Evolutionary conservation across 2,888 invertebrate species (phyloP), one percentile per base, ranked within the genome.

Genomic region (Tortricodes alternella): DNA sequence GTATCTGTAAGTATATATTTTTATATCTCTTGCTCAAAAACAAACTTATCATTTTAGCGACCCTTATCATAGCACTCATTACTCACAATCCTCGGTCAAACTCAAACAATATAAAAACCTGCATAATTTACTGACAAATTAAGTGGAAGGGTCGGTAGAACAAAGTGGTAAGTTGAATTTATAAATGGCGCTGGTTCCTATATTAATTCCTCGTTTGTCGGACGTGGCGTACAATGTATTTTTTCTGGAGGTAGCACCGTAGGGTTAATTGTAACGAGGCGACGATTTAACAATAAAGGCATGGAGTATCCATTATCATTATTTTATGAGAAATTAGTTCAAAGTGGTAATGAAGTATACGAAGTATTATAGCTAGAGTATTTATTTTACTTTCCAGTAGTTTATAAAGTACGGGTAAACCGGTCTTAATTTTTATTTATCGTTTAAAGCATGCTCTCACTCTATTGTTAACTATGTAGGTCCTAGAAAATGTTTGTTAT

Each of bases 191-290:
- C 67, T 65, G 69, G 79, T 76, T 76, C 77, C 76, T 71, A 78
- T 85, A 85, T 87, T 86, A 87, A 86, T 85, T 81, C 78, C 84
- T 85, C 84, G 83, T 85, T 86, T 83, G 82, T 84, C 76, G 69
- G 77, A 75, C 67, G 67, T 66, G 68, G 71, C 73, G 74, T 49
- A 44, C 50, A 56, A 44, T 68, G 70, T 78, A 73, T 68, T 80
- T 81, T 84, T 83, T 83, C 82, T 77, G 71, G 72, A 76, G 62
- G 61, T 68, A 67, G 64, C 68, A 71, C 66, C 67, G 75, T 73
- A 74, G 78, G 76, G 79, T 83, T 84, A 85, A 85, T 82, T 84
- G 83, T 84, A 78, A 77, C 70, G 68, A 69, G 73, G 70, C 63
- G 69, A 68, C 64, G 64, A 65, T 69, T 60, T 74, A 63, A 79